These are phyloP conservation scores for Tinea semifulvella DNA, from an alignment of 2,888 invertebrate species.

Conservation along the genomic window DNA sequence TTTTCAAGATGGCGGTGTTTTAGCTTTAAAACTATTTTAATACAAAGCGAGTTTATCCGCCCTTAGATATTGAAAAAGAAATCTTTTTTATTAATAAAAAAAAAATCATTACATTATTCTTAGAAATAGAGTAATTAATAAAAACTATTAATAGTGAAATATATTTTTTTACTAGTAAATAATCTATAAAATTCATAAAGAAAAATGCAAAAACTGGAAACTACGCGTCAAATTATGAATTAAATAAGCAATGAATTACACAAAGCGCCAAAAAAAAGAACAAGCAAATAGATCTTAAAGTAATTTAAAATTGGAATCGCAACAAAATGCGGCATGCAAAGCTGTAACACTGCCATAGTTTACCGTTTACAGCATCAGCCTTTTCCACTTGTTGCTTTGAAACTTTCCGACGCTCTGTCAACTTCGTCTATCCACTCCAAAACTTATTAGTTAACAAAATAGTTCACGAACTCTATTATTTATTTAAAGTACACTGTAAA, in stretches of 20 bases:
- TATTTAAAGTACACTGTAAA: background rate
- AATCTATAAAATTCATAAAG: no score
- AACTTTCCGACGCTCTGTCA: conserved; percentile 20
- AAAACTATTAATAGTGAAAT: no score
- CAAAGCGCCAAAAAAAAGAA: background rate
- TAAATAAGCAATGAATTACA: background rate
- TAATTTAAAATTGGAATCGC: conserved; percentile 31
- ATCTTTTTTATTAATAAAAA: background rate
- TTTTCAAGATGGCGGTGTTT: conserved; percentile 54
- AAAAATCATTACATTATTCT: background rate
- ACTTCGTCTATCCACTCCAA: background rate
- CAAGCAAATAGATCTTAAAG: no score
- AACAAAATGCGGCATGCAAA: conserved; percentile 51
- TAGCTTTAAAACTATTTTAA: conserved; percentile 35
- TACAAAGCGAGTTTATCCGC: conserved; percentile 47
- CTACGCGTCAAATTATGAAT: background rate
- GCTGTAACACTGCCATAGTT: conserved; percentile 56
- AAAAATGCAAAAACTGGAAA: no score
- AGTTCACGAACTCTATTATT: background rate
- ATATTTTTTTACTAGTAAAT: no score
- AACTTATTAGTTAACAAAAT: background rate
- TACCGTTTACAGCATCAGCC: conserved; percentile 57
- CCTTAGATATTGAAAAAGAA: conserved; percentile 10
- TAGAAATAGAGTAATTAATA: background rate
- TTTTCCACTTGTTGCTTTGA: conserved; percentile 56